Evolutionary conservation across 2,113 vertebrate genomes (phyloP), one percentile per base, ranked within the genome.

Genomic region (Bujurquina vittata): DNA sequence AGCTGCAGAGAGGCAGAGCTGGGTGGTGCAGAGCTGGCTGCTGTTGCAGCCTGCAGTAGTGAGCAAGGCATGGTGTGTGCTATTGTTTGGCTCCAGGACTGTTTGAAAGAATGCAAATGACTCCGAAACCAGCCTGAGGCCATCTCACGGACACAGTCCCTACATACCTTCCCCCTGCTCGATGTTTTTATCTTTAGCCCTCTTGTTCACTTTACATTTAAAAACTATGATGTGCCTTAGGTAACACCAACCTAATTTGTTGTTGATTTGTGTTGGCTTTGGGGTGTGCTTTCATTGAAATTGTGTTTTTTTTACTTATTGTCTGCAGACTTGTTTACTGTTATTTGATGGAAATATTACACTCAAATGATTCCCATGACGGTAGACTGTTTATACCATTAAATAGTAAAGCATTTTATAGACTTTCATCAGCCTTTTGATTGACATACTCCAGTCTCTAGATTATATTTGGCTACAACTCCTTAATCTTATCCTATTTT

Each of bases 21-120:
- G 88, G 54, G 65, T 54, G 62, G 40, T 54, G 84, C 79, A 85
- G 83, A 72, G 75, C 57, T 65, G 74, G 77, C 61, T 79, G 60
- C 78, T 40, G 83, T 37, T 8, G 55, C 20, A 31, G 77, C 81
- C 85, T 4, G 57, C 60, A 55, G 79, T 57, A 23, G 83, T 54
- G 54, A 88, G 75, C 74, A 88, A 75, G 63, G n/a, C 59, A 55
- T 7, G 55, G 69, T 49, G 85, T 58, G 55, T 86, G 80, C 79
- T 46, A 72, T 91, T 93, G 87, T 91, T 88, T 23, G 12, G 56
- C 17, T 63, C 40, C 3, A 29, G 75, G 74, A 40, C 55, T 54
- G 35, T 74, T 87, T 88, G 75, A 81, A 90, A 87, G 87, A 54
- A 93, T 92, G 88, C 75, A 90, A 92, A 92, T 84, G 67, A 90